Evolutionary conservation across 1,140 invertebrate genomes (phyloP).

Genomic region (Leguminivora glycinivorella): DNA sequence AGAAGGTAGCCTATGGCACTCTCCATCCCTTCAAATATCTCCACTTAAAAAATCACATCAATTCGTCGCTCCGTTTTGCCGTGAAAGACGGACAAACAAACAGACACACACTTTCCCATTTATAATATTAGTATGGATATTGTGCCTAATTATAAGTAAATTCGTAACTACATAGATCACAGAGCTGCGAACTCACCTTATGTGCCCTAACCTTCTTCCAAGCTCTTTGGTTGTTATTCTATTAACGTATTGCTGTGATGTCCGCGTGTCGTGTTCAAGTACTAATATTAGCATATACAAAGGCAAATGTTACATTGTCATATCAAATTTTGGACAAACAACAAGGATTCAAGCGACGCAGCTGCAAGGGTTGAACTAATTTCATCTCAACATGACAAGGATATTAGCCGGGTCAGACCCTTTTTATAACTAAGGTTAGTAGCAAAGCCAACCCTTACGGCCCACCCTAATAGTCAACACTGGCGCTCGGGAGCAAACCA

Average conservation of each 20-base stretch:
- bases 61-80: too few relatives aligned
- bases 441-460: conserved; percentile 41
- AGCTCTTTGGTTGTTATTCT: too few relatives aligned
- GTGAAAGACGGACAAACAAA: too few relatives aligned
- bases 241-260: conserved; percentile 23
- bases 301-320: conserved; percentile 55
- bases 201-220: too few relatives aligned
- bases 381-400: conserved; percentile 75
- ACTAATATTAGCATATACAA: conserved; percentile 32
- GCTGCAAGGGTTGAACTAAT: conserved; percentile 72
- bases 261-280: conserved; percentile 33
- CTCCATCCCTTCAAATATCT: too few relatives aligned
- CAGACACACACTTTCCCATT: too few relatives aligned
- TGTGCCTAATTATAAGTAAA: too few relatives aligned
- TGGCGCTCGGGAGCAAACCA: conserved; percentile 12
- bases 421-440: conserved; percentile 71
- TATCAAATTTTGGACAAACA: conserved; percentile 70
- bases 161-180: too few relatives aligned
- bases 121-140: too few relatives aligned
- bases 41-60: too few relatives aligned
- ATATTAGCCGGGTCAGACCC: conserved; percentile 73
- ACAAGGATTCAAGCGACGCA: conserved; percentile 53
- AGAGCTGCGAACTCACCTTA: too few relatives aligned
- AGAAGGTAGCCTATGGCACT: too few relatives aligned
- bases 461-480: conserved; percentile 41